Evolutionary conservation across 2,113 vertebrate genomes (phyloP).

Genomic region (Microcebus lehilahytsara): DNA sequence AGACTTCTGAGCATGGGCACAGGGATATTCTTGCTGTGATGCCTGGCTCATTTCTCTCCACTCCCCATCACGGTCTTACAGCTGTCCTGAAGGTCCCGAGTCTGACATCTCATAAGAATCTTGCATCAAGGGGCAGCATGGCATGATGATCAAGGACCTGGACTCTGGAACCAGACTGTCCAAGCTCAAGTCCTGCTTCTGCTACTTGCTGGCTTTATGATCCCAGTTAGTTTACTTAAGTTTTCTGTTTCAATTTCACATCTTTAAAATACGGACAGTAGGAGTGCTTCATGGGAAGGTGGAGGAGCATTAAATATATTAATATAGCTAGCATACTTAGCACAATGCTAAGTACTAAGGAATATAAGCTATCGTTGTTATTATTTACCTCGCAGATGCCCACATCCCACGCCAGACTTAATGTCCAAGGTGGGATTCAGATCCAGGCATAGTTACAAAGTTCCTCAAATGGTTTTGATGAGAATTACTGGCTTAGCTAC

Average conservation of each 20-base stretch:
- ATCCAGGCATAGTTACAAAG: background rate
- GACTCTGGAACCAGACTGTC: background rate
- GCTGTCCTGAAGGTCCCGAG: background rate
- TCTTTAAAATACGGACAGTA: background rate
- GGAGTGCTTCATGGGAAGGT: background rate
- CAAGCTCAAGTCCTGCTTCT: background rate
- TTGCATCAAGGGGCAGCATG: background rate
- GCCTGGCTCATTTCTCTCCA: background rate
- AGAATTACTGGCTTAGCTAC: background rate
- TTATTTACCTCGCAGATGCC: background rate
- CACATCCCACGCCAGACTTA: background rate
- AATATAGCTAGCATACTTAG: background rate
- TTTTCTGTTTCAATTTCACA: background rate
- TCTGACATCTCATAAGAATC: background rate
- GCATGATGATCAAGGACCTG: background rate
- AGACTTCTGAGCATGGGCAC: background rate
- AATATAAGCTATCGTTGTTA: background rate
- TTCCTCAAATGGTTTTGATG: background rate
- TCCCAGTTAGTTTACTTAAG: background rate
- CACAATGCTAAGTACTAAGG: background rate
- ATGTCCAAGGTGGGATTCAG: background rate
- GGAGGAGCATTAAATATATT: background rate
- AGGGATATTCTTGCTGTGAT: background rate
- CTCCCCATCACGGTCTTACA: fast-evolving
- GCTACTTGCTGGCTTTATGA: background rate